Conservation (phyloP, 2,113 vertebrate genomes). For the Malurus cyaneus region DNA sequence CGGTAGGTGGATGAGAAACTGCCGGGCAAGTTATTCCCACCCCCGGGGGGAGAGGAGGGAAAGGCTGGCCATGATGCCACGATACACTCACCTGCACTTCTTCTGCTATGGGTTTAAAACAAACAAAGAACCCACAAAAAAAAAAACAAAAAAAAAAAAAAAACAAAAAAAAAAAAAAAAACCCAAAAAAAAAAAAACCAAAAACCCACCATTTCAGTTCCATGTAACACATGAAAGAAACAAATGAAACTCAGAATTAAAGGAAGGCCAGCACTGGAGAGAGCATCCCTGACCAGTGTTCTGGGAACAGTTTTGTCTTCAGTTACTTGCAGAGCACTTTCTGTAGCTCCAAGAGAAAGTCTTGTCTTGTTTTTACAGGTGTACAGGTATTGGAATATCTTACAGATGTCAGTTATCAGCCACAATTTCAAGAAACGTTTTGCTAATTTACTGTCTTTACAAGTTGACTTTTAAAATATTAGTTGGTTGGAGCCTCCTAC, state of each 20-base stretch:
- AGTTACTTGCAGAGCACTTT: background rate
- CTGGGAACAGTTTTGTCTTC: background rate
- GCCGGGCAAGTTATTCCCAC: background rate
- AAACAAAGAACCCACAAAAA: background rate
- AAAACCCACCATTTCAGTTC: too few relatives aligned
- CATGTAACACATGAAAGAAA: background rate
- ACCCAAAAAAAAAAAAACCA: too few relatives aligned
- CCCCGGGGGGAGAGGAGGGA: fast-evolving
- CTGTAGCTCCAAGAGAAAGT: background rate
- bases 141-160: too few relatives aligned
- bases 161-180: too few relatives aligned
- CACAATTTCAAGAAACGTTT: background rate
- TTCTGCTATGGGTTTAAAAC: background rate
- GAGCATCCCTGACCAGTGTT: background rate
- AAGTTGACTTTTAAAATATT: background rate
- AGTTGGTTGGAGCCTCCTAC: background rate
- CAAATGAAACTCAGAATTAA: fast-evolving
- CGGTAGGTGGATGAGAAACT: background rate
- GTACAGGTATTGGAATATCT: background rate
- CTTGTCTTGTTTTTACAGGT: background rate
- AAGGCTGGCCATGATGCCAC: background rate
- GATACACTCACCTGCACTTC: background rate
- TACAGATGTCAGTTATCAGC: background rate
- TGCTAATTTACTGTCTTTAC: background rate
- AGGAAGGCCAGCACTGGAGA: background rate